Evolutionary conservation across 2,113 vertebrate species (phyloP).

Genomic region (Anhinga rufa): DNA sequence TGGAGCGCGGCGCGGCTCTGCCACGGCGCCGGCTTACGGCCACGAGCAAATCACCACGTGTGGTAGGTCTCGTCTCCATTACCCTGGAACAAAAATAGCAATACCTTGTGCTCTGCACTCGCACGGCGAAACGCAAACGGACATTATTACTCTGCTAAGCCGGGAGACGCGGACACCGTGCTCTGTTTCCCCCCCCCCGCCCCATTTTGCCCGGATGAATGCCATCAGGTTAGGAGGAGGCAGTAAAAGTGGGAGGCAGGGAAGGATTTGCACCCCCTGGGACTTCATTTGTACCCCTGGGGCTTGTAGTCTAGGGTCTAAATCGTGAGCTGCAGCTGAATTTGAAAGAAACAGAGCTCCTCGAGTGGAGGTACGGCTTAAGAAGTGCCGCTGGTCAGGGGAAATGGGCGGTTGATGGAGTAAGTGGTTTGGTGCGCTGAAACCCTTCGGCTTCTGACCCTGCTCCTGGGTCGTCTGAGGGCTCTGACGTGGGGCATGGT

Average conservation of each 20-base stretch:
- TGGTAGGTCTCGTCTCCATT: background rate
- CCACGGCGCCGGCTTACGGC: fast-evolving
- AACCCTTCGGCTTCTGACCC: background rate
- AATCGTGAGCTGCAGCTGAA: fast-evolving
- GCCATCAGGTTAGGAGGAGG: fast-evolving
- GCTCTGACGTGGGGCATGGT: fast-evolving
- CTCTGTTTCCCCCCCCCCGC: background rate
- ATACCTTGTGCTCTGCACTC: background rate
- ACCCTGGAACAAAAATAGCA: background rate
- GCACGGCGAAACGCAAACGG: fast-evolving
- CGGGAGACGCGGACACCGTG: fast-evolving
- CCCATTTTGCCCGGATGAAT: fast-evolving
- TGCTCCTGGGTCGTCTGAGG: background rate
- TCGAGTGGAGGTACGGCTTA: background rate
- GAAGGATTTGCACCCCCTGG: too few relatives aligned
- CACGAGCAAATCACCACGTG: background rate
- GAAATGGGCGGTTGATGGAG: fast-evolving
- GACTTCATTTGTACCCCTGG: background rate
- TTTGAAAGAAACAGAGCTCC: background rate
- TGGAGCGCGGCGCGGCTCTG: background rate
- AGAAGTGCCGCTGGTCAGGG: background rate
- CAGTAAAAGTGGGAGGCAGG: background rate
- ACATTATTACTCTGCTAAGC: fast-evolving
- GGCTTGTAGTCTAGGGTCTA: background rate
- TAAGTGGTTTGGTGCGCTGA: background rate